Evolutionary conservation across 1,140 invertebrate species (phyloP).

Genomic region (Steinernema feltiae): DNA sequence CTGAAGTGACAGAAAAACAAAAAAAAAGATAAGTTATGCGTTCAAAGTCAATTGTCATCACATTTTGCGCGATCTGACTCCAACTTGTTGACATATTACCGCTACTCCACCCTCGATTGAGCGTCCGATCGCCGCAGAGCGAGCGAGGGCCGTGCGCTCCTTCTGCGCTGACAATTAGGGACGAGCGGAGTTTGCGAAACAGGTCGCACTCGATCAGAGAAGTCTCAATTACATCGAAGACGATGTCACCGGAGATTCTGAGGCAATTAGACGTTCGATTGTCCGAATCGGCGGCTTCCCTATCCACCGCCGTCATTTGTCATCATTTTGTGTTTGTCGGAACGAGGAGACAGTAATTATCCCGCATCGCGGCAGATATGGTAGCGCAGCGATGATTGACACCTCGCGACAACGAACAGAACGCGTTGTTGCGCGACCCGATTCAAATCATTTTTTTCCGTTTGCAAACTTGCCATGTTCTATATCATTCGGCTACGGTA

Average conservation of each 20-base stretch:
- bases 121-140: too few species aligned
- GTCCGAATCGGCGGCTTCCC: not conserved
- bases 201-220: not conserved
- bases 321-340: slow-evolving; percentile 8
- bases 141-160: too few species aligned
- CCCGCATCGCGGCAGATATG: not conserved
- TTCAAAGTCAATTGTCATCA: not conserved
- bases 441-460: not conserved
- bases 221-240: slow-evolving; percentile 13
- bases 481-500: not conserved
- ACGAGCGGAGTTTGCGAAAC: not conserved
- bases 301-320: not conserved
- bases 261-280: not conserved
- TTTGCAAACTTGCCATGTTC: too few species aligned
- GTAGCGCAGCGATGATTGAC: not conserved
- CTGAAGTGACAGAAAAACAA: too few species aligned
- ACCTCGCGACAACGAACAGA: not conserved
- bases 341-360: slow-evolving; percentile 2
- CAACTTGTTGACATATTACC: not conserved
- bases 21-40: not conserved
- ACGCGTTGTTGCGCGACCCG: slow-evolving; percentile 10
- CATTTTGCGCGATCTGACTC: too few species aligned
- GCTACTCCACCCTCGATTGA: too few species aligned
- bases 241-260: not conserved
- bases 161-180: not conserved